Percentiles rank a stretch among this genome's conserved stretches.
phyloP scores from a whole-genome alignment of 2,888 invertebrate species.

The Scaptomyza cyrtandrae region DNA sequence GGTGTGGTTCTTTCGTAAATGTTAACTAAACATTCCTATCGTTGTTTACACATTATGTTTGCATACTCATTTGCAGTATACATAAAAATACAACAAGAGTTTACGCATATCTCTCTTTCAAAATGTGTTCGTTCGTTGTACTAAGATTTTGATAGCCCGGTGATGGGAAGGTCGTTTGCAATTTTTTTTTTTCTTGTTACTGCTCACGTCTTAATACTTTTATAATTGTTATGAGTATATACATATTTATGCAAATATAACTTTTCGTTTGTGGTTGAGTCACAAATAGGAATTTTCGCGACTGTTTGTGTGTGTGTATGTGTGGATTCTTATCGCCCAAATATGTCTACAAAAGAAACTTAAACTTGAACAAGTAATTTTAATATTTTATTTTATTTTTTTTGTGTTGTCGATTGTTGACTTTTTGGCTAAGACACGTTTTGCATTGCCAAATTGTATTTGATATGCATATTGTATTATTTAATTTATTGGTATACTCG shows the following conservation, averaged over 20 bases:
- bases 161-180: slow-evolving; percentile 54
- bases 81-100: slow-evolving; percentile 26
- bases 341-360: slow-evolving; percentile 36
- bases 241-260: slow-evolving; percentile 21
- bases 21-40: not conserved
- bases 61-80: slow-evolving; percentile 29
- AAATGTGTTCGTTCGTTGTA: not conserved
- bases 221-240: slow-evolving; percentile 41
- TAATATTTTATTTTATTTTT: slow-evolving; percentile 8
- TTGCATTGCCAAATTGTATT: slow-evolving; percentile 74
- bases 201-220: slow-evolving; percentile 38
- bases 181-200: slow-evolving; percentile 33
- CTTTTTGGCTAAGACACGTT: slow-evolving; percentile 64
- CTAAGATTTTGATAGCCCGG: slow-evolving; percentile 15
- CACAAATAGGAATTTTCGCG: not conserved
- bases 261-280: not conserved
- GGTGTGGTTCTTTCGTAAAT: slow-evolving; percentile 9
- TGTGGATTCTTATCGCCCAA: slow-evolving; percentile 45
- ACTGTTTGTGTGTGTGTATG: not conserved
- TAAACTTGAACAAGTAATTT: slow-evolving; percentile 68
- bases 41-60: slow-evolving; percentile 34
- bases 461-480: slow-evolving; percentile 43
- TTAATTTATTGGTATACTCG: slow-evolving; percentile 45
- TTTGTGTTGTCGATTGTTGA: slow-evolving; percentile 60
- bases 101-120: slow-evolving; percentile 21